Base-by-base conservation (phyloP, 2,888 invertebrate species). In the Diaprepes abbreviatus region DNA sequence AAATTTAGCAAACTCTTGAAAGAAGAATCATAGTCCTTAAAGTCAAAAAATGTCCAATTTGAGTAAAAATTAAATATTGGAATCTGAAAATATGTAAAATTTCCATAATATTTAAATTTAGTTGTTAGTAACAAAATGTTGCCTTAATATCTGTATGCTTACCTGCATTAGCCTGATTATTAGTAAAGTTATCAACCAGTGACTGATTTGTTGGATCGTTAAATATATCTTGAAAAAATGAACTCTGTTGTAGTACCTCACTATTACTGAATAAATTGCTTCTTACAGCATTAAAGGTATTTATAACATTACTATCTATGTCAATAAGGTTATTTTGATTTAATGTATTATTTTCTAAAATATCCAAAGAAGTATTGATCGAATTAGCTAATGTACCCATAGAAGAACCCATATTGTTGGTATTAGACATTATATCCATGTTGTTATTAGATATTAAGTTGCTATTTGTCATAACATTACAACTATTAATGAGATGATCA, bases 211-310 rank as follows among this genome's bases (percentile, higher is more conserved):
- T 78, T 7, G 81, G 81, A 76, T 82, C 81, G 73, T 79, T 81
- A 69, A 84, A 84, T 60, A 84, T 82, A 72, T 84, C 83, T 76
- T 80, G 82, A 76, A 84, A 83, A 60, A 83, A 74, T 0, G 82
- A 80, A 52, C 81, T 80, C 70, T 82, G 81, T 48, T 81, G 82
- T 9, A 83, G 72, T 19, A 81, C 81, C 73, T 83, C 83, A 55
- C 75, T 81, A 35, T 74, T 79, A n/a, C 74, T 76, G 70, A 82
- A 81, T 54, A 83, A 75, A 72, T 81, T 80, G 66, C 74, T 77
- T 74, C 81, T 81, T 16, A 80, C 80, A 52, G 77, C 76, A 57
- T 76, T 17, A 1, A 73, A 65, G 45, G 36, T 52, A 19, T 65
- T 60, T 14, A 55, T 55, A 4, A 70, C 52, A 40, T 63, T 57